phyloP scores from a whole-genome alignment of 1,140 invertebrate genomes.

The fruit fly (Drosophila melanogaster) region DNA sequence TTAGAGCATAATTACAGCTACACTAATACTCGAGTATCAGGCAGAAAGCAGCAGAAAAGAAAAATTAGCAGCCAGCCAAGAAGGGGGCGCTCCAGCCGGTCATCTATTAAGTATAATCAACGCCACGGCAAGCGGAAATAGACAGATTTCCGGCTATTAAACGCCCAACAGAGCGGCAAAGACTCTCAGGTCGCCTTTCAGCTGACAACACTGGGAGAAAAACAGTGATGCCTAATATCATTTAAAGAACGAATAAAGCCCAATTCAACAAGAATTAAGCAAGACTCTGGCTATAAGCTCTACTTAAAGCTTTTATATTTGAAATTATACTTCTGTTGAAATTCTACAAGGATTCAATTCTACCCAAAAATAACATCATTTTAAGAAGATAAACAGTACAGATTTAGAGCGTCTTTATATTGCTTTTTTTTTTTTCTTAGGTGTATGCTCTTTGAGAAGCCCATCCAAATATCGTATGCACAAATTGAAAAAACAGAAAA shows the following conservation, averaged over 20 bases:
- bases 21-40: conserved; percentile 75
- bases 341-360: no score
- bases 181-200: conserved; percentile 38
- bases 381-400: no score
- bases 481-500: conserved; percentile 77
- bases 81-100: conserved; percentile 59
- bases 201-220: conserved; percentile 52
- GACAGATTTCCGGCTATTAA: conserved; percentile 83
- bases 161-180: conserved; percentile 77
- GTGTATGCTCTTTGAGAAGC: conserved; percentile 30
- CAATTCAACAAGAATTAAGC: neutral
- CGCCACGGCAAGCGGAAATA: conserved; percentile 80
- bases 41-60: conserved; percentile 66
- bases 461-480: conserved; percentile 46
- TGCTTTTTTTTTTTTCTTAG: neutral
- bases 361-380: no score
- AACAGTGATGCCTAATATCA: neutral
- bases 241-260: no score
- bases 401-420: no score
- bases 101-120: conserved; percentile 84
- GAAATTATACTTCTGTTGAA: no score
- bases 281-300: no score
- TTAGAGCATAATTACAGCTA: conserved; percentile 80
- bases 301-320: no score
- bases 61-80: conserved; percentile 64